phyloP scores from a whole-genome alignment of 2,113 vertebrate genomes.

The Gorsachius goisagi region DNA sequence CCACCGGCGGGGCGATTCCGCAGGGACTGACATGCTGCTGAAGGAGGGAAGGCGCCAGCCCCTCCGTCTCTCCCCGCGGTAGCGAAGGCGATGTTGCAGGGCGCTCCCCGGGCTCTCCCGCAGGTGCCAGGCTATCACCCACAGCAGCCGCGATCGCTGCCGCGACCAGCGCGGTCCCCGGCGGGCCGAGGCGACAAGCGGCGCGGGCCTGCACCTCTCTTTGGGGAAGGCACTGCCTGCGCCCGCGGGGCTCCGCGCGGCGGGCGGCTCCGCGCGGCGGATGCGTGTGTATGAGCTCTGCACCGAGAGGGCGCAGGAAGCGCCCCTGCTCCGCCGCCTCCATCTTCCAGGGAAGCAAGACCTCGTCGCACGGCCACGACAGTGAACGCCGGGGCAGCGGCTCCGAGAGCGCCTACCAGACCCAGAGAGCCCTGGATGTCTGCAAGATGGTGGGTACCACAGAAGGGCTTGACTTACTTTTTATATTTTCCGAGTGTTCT shows the following conservation, averaged over 20 bases:
- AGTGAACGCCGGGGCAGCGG: conserved; percentile 85
- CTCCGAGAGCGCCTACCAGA: conserved; percentile 83
- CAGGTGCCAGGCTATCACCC: conserved; percentile 65
- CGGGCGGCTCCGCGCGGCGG: conserved; percentile 66
- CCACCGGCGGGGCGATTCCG: conserved; percentile 43
- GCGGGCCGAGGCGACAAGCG: not conserved
- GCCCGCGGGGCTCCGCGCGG: not conserved
- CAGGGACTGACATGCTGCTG: conserved; percentile 73
- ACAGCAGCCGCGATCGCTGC: conserved; percentile 45
- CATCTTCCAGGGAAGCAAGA: conserved; percentile 90
- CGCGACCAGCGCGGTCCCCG: not conserved
- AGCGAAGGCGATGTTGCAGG: conserved; percentile 82
- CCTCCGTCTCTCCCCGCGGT: conserved; percentile 47
- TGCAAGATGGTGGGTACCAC: conserved; percentile 93
- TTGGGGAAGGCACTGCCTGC: not conserved
- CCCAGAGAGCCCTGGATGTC: conserved; percentile 88
- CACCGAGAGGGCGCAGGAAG: conserved; percentile 96
- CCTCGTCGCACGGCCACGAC: conserved; percentile 82
- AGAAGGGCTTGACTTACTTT: not conserved
- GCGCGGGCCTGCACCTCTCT: not conserved
- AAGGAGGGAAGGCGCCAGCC: conserved; percentile 67
- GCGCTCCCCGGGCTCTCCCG: conserved; percentile 70
- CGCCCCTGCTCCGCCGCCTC: conserved; percentile 89
- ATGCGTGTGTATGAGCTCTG: conserved; percentile 98
- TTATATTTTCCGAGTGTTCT: not conserved